phyloP scores from a whole-genome alignment of 1,140 invertebrate species.

The Euborellia annulipes region DNA sequence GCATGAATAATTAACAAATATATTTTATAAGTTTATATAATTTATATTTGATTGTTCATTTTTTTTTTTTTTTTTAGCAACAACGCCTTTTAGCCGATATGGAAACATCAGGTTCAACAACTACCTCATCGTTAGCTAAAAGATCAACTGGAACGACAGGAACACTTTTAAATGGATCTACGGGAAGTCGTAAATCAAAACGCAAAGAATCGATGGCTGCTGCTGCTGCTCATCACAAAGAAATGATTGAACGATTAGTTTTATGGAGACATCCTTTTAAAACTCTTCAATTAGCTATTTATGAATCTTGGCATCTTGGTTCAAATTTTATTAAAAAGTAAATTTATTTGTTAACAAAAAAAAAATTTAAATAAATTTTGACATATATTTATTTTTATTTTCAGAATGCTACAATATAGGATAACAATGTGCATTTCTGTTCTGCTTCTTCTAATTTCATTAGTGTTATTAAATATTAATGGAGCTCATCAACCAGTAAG shows the following conservation, averaged over 20 bases:
- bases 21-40: no score
- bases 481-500: constrained; percentile 42
- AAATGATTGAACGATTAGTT: constrained; percentile 49
- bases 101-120: no score
- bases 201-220: no score
- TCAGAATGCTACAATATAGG: constrained; percentile 26
- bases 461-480: constrained; percentile 31
- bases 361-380: constrained; percentile 17
- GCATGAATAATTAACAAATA: no score
- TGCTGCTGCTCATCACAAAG: no score
- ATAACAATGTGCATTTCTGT: constrained; percentile 23
- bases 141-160: no score
- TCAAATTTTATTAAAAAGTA: constrained; percentile 36
- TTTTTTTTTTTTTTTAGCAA: no score
- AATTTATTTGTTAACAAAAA: constrained; percentile 27
- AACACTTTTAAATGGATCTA: no score
- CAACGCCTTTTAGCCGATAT: no score
- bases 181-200: no score
- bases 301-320: constrained; percentile 50
- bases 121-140: no score
- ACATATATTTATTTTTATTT: constrained; percentile 15
- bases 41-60: no score
- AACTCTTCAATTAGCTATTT: constrained; percentile 73
- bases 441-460: constrained; percentile 25
- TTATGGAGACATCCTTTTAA: constrained; percentile 72